Evolutionary conservation across 1,140 invertebrate genomes (phyloP), one percentile per base, ranked within the genome.

Genomic region (Procambarus virginalis): DNA sequence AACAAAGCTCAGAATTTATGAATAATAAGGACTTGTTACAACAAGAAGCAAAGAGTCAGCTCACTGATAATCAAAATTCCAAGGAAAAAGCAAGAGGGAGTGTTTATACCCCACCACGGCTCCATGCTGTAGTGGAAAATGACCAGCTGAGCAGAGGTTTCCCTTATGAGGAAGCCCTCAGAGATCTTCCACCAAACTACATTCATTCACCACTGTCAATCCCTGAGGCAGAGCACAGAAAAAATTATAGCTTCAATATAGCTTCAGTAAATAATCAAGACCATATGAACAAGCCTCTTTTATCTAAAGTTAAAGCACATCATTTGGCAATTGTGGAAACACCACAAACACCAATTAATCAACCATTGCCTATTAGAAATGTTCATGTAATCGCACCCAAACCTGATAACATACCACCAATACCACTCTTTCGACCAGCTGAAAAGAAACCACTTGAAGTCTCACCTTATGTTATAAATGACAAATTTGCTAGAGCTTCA

Each of bases 81-180:
- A 73, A 20, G 10, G 68, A 73, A 20, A 34, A 73, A 73, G 5
- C 4, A 22, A 5, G 34, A 34, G 68, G n/a, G 60, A n/a, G 14
- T 14, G 78, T 70, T 45, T 82, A 82, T 60, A 89, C 48, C 17
- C 87, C 84, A 12, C 81, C 87, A 22, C 84, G 87, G 87, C 81
- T 84, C 3, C 87, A 89, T 70, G 87, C 87, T 45, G 45, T 82
- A 12, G 87, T 89, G 14, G 81, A 89, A 78, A 75, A 84, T 49
- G 87, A 89, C 45, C 87, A 84, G 73, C 84, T 84, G 55, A 78
- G 79, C 48, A 79, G 81, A 81, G 82, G 82, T 14, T 83, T 58
- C 20, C 75, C 87, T 10, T 89, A 89, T 70, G n/a, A 64, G 10
- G 49, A 48, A 3, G 81, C 87, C 22, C 75, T 84, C 20, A n/a